Conservation (phyloP, 1,140 invertebrate species). For the Drosophila murphyi region DNA sequence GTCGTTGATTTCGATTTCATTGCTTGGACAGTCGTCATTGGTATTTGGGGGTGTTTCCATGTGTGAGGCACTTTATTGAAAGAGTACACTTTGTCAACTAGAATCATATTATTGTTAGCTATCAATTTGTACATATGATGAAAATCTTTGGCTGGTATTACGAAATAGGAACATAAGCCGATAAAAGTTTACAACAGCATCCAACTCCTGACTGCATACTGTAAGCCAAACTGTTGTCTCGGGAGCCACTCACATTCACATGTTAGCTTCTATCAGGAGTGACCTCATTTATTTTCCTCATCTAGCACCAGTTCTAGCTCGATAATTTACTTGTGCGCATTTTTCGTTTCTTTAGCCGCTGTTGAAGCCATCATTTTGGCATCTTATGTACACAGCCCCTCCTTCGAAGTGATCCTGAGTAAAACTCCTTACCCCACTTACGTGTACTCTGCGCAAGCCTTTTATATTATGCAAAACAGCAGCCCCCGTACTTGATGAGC, state of each 20-base stretch:
- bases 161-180: conserved; percentile 15
- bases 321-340: not conserved
- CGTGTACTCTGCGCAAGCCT: conserved; percentile 13
- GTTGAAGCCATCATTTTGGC: conserved; percentile 50
- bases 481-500: conserved; percentile 48
- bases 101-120: conserved; percentile 43
- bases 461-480: conserved; percentile 72
- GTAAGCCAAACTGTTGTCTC: not conserved
- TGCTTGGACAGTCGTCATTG: conserved; percentile 24
- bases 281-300: not conserved
- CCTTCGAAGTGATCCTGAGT: conserved; percentile 46
- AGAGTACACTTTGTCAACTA: conserved; percentile 40
- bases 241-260: not conserved
- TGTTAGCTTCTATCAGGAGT: not conserved
- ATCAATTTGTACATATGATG: conserved; percentile 6
- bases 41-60: not conserved
- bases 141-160: conserved; percentile 20
- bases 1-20: conserved; percentile 39
- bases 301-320: not conserved
- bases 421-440: conserved; percentile 22
- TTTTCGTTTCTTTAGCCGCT: conserved; percentile 23
- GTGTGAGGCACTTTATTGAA: conserved; percentile 41
- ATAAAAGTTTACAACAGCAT: not conserved
- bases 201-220: not conserved
- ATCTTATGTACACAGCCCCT: conserved; percentile 23